These are phyloP conservation scores for Oreonectes daqikongensis DNA, from an alignment of 2,797 vertebrate genomes.

Conservation along the genomic window DNA sequence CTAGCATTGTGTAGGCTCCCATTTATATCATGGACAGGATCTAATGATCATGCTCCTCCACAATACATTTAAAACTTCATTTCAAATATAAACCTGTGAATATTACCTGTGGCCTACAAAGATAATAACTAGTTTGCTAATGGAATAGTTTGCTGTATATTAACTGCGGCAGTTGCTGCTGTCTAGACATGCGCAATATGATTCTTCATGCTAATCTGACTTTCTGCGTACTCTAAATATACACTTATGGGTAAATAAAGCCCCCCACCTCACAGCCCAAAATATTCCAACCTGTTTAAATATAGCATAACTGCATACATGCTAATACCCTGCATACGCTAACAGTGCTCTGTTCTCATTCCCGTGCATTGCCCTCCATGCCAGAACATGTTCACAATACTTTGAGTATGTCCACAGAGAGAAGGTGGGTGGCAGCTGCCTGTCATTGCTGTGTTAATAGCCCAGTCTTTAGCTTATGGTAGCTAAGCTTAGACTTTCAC, in stretches of 20 bases:
- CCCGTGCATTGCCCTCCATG: conserved; percentile 52
- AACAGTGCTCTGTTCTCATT: conserved; percentile 70
- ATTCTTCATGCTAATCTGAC: conserved; percentile 42
- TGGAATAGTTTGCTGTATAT: conserved; percentile 27
- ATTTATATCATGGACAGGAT: no score
- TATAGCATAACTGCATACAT: conserved; percentile 68
- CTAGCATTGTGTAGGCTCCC: no score
- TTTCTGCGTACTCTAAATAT: conserved; percentile 43
- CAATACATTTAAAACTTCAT: no score
- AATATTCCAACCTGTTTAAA: conserved; percentile 67
- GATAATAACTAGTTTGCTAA: not conserved
- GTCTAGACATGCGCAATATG: conserved; percentile 54
- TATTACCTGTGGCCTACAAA: not conserved
- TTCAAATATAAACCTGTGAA: not conserved
- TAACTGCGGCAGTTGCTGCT: conserved; percentile 40
- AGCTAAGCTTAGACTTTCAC: conserved; percentile 8
- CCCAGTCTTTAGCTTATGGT: not conserved
- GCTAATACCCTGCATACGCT: conserved; percentile 58
- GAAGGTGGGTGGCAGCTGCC: conserved; percentile 36
- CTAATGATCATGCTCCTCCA: no score
- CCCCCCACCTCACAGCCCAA: conserved; percentile 41
- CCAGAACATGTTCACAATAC: conserved; percentile 27
- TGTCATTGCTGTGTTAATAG: conserved; percentile 36
- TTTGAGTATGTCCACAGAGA: conserved; percentile 20
- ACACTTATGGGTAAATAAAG: conserved; percentile 45